Percentiles rank a stretch among this genome's conserved stretches.
These are phyloP conservation scores for Syrmaticus mikado DNA, from an alignment of 2,113 vertebrate species.

Conservation along the genomic window DNA sequence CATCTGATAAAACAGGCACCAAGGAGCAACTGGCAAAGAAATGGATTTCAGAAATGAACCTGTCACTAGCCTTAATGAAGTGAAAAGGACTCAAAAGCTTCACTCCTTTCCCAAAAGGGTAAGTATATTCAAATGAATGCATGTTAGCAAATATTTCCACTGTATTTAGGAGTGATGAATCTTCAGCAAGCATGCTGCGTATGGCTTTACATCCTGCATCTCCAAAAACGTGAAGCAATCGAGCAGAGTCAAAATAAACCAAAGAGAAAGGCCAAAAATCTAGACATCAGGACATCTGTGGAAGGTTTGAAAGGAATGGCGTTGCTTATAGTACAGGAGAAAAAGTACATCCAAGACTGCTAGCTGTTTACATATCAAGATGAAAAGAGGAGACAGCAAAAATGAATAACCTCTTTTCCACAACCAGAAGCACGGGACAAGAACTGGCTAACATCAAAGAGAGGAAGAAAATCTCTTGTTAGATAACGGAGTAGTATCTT, in stretches of 20 bases:
- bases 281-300: neutral
- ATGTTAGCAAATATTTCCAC: neutral
- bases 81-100: neutral
- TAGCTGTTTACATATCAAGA: rapidly evolving
- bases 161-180: too few relatives aligned
- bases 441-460: neutral
- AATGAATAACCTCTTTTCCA: neutral
- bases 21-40: neutral
- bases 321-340: neutral
- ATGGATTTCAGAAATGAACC: neutral
- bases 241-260: neutral
- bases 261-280: rapidly evolving
- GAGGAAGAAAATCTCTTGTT: neutral
- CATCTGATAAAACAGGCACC: neutral
- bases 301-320: neutral
- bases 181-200: neutral
- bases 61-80: neutral
- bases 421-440: neutral
- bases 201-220: neutral
- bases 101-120: neutral
- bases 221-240: neutral
- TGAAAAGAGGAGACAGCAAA: neutral
- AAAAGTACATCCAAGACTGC: neutral
- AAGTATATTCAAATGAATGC: neutral
- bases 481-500: neutral